These are phyloP conservation scores for Oreochromis tanganicae DNA, from an alignment of 2,113 vertebrate genomes.

Conservation along the genomic window DNA sequence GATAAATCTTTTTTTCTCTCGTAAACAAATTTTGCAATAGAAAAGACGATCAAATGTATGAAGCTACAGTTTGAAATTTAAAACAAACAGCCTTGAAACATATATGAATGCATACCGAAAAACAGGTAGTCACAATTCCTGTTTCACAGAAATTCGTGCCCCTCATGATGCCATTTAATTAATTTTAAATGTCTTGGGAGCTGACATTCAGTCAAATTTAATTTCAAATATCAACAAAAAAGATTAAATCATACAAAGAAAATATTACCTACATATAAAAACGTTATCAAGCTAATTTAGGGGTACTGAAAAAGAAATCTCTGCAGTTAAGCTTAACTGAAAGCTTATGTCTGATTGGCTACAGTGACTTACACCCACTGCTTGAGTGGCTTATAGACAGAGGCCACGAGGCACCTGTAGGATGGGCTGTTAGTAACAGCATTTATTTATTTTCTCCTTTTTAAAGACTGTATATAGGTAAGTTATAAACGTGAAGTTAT, in stretches of 20 bases:
- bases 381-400: not conserved
- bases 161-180: not conserved
- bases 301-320: not conserved
- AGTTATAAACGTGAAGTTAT: not conserved
- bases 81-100: not conserved
- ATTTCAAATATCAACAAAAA: not conserved
- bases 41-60: not conserved
- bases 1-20: too few species aligned
- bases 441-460: not conserved
- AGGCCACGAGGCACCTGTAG: not conserved
- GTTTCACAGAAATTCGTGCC: not conserved
- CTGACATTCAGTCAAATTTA: not conserved
- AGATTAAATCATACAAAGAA: not conserved
- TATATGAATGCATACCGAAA: not conserved
- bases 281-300: not conserved
- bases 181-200: not conserved
- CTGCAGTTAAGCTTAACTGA: not conserved
- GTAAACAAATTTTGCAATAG: not conserved
- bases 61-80: not conserved
- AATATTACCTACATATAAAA: not conserved
- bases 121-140: not conserved
- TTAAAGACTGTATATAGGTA: not conserved
- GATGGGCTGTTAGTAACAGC: not conserved
- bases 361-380: not conserved
- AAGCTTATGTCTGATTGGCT: not conserved